Base-by-base conservation (phyloP, 2,797 vertebrate genomes). In the Periophthalmus magnuspinnatus region DNA sequence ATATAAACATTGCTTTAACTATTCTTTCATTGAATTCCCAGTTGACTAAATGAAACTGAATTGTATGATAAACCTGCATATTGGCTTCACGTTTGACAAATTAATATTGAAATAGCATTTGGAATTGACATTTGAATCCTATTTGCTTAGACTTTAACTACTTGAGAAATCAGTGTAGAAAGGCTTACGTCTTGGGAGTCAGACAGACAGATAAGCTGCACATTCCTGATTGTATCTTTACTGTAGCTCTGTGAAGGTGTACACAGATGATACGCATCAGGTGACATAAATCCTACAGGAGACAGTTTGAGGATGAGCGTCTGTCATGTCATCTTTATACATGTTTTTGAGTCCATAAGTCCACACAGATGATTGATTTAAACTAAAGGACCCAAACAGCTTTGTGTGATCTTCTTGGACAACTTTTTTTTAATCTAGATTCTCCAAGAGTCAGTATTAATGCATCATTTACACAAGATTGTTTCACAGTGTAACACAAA, bases 141-240 rank as follows among this genome's bases (percentile, higher is more conserved):
- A 2, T 41, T 11, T 41, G 11, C 38, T 41, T 41, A 41, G 11
- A 11, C 38, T 41, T 41, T 41, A 3, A 41, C 38, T 13, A 4
- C 11, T 13, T 10, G 38, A 45, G 13, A 45, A 45, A 45, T 45
- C 41, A 45, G 45, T 47, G 14, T 47, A 10, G n/a, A 52, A n/a
- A n/a, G 21, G n/a, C 75, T 19, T 6, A 68, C 22, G 38, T 28
- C 21, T 36, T 56, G 3, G 33, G 19, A n/a, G 33, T 36, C n/a
- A 60, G 58, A 61, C n/a, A 38, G 7, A 71, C 64, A 80, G 84
- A 86, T 84, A 87, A 88, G 81, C 86, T 65, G 13, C 34, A 36
- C 89, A 88, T 90, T 89, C 74, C 68, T 32, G 59, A 85, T 84
- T 84, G 81, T 67, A 80, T 88, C 80, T 78, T 75, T 75, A 81